phyloP scores from a whole-genome alignment of 2,797 vertebrate species.

The Eulemur rubriventer region DNA sequence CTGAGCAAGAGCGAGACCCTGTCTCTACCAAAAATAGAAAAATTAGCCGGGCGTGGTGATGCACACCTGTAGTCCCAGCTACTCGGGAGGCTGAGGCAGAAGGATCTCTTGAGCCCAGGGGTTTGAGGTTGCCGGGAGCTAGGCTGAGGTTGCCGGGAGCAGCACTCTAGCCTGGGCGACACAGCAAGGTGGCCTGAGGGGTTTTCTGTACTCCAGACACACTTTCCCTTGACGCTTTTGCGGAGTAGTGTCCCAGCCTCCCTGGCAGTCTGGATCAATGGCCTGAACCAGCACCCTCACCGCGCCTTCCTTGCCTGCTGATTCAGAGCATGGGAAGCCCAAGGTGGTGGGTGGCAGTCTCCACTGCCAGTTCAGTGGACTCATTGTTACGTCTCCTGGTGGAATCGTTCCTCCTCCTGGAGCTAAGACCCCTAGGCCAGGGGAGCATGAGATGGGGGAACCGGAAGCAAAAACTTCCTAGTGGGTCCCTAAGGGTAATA shows the following conservation, averaged over 20 bases:
- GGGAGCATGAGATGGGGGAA: neutral
- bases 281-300: neutral
- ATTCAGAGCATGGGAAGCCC: neutral
- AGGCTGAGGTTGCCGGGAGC: too few species aligned
- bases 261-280: neutral
- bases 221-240: neutral
- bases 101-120: too few species aligned
- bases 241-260: neutral
- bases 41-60: fast-evolving
- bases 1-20: too few species aligned
- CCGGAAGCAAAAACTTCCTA: neutral
- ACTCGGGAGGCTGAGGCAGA: too few species aligned
- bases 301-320: neutral
- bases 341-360: neutral
- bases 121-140: too few species aligned
- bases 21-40: too few species aligned
- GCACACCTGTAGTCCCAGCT: too few species aligned
- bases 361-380: neutral
- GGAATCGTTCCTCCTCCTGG: neutral
- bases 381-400: neutral
- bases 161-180: too few species aligned
- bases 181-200: neutral
- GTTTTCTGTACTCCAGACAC: neutral
- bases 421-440: neutral
- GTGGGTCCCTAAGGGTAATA: neutral